phyloP scores from a whole-genome alignment of 2,888 invertebrate genomes.

The Calameuta pallipes region DNA sequence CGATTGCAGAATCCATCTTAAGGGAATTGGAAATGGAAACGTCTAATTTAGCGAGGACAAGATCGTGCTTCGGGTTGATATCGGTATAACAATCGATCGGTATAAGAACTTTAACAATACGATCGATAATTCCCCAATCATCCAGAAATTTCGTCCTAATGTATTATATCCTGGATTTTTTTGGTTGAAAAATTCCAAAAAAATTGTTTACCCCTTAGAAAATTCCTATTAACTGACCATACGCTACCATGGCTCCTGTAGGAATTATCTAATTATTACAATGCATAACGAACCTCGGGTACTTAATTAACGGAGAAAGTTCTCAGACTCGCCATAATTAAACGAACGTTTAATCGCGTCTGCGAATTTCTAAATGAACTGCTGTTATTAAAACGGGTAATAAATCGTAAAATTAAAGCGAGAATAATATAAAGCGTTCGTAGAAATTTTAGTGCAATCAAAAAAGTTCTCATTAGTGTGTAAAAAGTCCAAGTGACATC shows the following conservation, averaged over 20 bases:
- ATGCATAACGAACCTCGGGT: conserved; percentile 38
- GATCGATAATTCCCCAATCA: background rate
- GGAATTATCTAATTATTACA: background rate
- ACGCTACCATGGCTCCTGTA: background rate
- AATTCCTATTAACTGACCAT: background rate
- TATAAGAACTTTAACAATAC: background rate
- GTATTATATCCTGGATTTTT: background rate
- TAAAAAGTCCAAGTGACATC: background rate
- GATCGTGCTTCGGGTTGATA: background rate
- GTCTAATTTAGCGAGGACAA: background rate
- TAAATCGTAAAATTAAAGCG: background rate
- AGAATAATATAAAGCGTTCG: background rate
- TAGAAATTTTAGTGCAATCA: background rate
- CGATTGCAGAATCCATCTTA: background rate
- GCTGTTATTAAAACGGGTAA: background rate
- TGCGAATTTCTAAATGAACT: background rate
- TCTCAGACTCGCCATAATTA: conserved; percentile 33
- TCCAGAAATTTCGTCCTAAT: background rate
- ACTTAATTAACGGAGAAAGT: conserved; percentile 50
- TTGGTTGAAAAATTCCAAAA: background rate
- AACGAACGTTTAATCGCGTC: conserved; percentile 25
- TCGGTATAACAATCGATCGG: background rate
- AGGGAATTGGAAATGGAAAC: background rate
- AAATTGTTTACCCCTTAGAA: background rate
- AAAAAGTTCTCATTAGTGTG: background rate